Percentiles rank a stretch among this genome's conserved stretches.
These are phyloP conservation scores for Heliconius cydno DNA, from an alignment of 2,888 invertebrate species.

Conservation along the genomic window DNA sequence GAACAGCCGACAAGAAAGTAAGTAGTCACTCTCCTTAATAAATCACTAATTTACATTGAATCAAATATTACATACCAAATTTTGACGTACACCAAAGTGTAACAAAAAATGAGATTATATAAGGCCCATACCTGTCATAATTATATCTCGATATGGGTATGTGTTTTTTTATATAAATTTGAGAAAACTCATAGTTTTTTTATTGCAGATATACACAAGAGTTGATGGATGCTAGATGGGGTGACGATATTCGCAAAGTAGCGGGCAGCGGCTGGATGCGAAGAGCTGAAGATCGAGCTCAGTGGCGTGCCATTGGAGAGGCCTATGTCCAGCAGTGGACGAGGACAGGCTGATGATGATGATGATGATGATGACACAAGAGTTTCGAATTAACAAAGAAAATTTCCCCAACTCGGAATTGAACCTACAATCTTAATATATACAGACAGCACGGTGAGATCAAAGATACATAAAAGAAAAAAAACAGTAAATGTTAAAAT, in stretches of 20 bases:
- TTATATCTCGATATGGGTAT: too few relatives aligned
- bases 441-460: background rate
- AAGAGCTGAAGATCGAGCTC: too few relatives aligned
- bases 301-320: too few relatives aligned
- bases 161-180: too few relatives aligned
- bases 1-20: constrained; percentile 22
- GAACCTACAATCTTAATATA: background rate
- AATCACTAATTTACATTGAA: constrained; percentile 22
- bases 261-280: too few relatives aligned
- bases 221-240: too few relatives aligned
- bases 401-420: background rate
- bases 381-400: background rate
- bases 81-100: background rate
- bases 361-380: too few relatives aligned
- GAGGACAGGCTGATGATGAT: too few relatives aligned
- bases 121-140: background rate
- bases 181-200: too few relatives aligned
- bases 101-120: constrained; percentile 6
- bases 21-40: constrained; percentile 24
- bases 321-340: too few relatives aligned
- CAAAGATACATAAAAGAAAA: background rate
- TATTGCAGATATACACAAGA: too few relatives aligned
- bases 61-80: constrained; percentile 15
- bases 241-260: too few relatives aligned
- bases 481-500: background rate